Percentiles rank a stretch among this genome's conserved stretches.
phyloP scores from a whole-genome alignment of 2,797 vertebrate genomes.

The Mionectes olivaceus region DNA sequence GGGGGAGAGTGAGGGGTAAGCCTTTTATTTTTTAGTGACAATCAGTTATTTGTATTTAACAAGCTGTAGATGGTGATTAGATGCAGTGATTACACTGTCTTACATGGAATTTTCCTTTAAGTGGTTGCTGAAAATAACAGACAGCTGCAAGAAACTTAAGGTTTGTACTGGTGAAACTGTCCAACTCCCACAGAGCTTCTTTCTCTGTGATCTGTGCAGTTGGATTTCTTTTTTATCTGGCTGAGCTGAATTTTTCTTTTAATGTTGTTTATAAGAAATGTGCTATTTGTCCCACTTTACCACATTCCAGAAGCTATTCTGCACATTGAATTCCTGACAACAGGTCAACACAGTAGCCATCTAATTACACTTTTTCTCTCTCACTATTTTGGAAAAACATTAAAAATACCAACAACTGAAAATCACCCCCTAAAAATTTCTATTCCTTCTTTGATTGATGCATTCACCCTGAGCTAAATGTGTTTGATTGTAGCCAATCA shows the following conservation, averaged over 20 bases:
- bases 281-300: background rate
- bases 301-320: background rate
- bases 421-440: constrained; percentile 1
- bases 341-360: background rate
- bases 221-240: background rate
- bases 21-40: background rate
- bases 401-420: constrained; percentile 43
- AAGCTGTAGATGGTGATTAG: background rate
- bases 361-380: constrained; percentile 15
- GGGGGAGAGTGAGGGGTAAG: background rate
- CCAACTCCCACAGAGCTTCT: background rate
- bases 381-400: constrained; percentile 14
- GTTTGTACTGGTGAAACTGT: constrained; percentile 19
- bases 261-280: background rate
- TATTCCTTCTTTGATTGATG: background rate
- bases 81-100: background rate
- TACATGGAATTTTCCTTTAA: constrained; percentile 36
- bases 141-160: constrained; percentile 44
- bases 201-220: background rate
- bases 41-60: background rate
- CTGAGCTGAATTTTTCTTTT: background rate
- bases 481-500: background rate
- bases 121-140: constrained; percentile 48
- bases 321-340: background rate
- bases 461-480: background rate